These are phyloP conservation scores for Ptiloglossa arizonensis DNA, from an alignment of 1,140 invertebrate species.

Conservation along the genomic window DNA sequence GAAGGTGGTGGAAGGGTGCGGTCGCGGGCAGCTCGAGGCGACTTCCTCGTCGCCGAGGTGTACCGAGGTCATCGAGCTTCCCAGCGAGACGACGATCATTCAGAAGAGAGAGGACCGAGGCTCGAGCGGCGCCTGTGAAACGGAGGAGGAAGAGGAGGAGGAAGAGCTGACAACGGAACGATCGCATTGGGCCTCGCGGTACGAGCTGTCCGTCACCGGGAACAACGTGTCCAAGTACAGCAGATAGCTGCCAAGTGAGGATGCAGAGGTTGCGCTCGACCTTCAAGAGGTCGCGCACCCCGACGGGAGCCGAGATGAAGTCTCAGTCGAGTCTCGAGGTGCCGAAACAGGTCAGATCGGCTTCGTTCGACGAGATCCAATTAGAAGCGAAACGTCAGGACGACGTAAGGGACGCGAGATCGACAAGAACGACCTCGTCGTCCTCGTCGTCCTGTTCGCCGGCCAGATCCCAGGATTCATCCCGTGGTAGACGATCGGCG, in stretches of 20 bases:
- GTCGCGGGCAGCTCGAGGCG: slow-evolving; percentile 60
- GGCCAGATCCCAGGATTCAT: slow-evolving; percentile 77
- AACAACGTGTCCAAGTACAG: neutral
- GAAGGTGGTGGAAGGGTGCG: slow-evolving; percentile 68
- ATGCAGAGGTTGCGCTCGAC: slow-evolving; percentile 93
- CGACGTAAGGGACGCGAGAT: slow-evolving; percentile 52
- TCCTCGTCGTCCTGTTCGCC: slow-evolving; percentile 76
- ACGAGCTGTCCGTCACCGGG: neutral
- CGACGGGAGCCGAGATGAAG: slow-evolving; percentile 94
- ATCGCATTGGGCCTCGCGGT: neutral
- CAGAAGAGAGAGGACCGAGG: slow-evolving; percentile 38
- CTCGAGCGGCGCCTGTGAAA: neutral
- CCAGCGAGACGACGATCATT: slow-evolving; percentile 42
- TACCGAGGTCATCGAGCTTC: slow-evolving; percentile 48
- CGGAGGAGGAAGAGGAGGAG: slow-evolving; percentile 57
- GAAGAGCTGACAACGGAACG: slow-evolving; percentile 42
- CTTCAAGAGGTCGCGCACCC: slow-evolving; percentile 92
- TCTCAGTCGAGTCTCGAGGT: slow-evolving; percentile 94
- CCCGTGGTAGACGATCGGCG: slow-evolving; percentile 72
- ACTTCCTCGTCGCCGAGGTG: slow-evolving; percentile 52
- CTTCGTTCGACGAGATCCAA: slow-evolving; percentile 94
- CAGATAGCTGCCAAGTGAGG: slow-evolving; percentile 72
- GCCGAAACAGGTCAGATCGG: slow-evolving; percentile 91
- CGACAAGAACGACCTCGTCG: slow-evolving; percentile 67
- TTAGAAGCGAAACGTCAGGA: slow-evolving; percentile 86